Base-by-base conservation (phyloP, 2,113 vertebrate species). In the Ciconia stormi region DNA sequence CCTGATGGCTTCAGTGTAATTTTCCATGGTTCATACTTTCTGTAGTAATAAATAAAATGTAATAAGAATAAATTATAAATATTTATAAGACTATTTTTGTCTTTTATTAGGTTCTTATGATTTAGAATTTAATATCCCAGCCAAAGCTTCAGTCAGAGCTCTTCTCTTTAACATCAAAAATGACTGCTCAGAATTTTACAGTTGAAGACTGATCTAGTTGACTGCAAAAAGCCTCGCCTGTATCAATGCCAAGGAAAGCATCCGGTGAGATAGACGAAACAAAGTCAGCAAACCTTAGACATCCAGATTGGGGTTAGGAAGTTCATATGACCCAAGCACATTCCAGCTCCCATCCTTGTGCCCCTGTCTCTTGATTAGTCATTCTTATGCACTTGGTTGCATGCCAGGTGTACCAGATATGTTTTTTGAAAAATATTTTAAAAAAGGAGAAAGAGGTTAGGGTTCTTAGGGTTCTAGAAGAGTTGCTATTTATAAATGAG, bases 1-100 rank as follows among this genome's bases (percentile, higher is more conserved):
- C 93, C 90, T 26, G 12, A 21, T 73, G 89, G 81, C 84, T 97
- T 85, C 72, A 13, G 50, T 59, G 53, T 89, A 47, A 89, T 93
- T 97, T 97, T 95, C 94, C 96, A 89, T 72, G 88, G 20, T 95
- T 88, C 84, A 74, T 92, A 46, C 73, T 96, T 73, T 93, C 66
- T 88, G 87, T 58, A 69, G 90, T 82, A 97, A 95, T 92, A 96
- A 97, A 94, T 95, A 97, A 89, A 81, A 92, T 73, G 90, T 87
- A 90, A 94, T 95, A 92, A 95, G 91, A 70, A 87, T 79, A 96
- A 96, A 78, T 97, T 89, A 94, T 97, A 97, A 94, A 94, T 96
- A 97, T 96, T 97, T 97, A 97, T 96, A 95, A 94, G 84, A 38
- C 88, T 95, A 94, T 93, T 97, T 96, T 90, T 34, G 82, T 89